Evolutionary conservation across 2,113 vertebrate species (phyloP), one percentile per base, ranked within the genome.

Genomic region (Mixornis gularis): DNA sequence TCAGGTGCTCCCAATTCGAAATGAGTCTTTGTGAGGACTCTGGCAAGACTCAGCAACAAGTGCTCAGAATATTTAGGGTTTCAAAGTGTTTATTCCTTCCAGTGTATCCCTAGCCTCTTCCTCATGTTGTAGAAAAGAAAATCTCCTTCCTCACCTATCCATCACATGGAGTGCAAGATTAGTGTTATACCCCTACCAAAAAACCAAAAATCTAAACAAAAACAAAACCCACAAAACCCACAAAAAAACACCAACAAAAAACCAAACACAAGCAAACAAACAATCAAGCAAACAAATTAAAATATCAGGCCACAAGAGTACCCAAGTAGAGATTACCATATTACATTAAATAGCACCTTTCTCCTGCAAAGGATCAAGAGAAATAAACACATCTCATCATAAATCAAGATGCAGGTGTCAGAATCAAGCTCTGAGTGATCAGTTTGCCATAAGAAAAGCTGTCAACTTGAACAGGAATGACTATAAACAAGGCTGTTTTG

Each of bases 151-250:
- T 18, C 29, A 65, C 7, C n/a, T 73, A n/a, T 27, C 14, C 38
- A 71, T 51, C 29, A 66, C 17, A 58, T 2, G 2, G 43, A 85
- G 26, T 43, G 26, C 17, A 59, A 83, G 27, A 52, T 36, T 4
- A 56, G 8, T 29, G 46, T 44, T 44, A 24, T 13, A 3, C 3
- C 0, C 5, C 1, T 3, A 5, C 7, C 5, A 22, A n/a, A 55
- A 51, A n/a, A 29, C n/a, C n/a, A 55, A 29, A 32, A 6, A 52
- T 9, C 15, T 11, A 32, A 56, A 58, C 5, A 17, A 4, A 8
- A 16, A 34, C 9, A 34, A 25, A 26, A 36, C 7, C 3, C 5
- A 29, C 2, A 32, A 65, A 29, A 5, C 4, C 3, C 14, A n/a
- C 30, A 29, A 24, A 13, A 53, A 77, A 44, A 12, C 6, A 6